Evolutionary conservation across 2,113 vertebrate genomes (phyloP), one percentile per base, ranked within the genome.

Genomic region (Callopanchax toddi): DNA sequence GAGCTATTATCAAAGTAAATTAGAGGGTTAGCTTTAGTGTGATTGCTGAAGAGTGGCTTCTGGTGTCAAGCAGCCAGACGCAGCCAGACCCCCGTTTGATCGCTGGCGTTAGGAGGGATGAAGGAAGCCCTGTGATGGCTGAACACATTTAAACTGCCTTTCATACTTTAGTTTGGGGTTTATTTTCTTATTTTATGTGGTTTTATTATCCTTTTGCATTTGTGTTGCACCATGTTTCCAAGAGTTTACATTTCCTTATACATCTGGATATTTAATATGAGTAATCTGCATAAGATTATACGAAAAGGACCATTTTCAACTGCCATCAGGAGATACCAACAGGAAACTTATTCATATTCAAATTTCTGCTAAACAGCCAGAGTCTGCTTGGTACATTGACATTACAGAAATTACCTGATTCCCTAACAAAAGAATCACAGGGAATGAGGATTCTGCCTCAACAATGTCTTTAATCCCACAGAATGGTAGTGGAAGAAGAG

Each of bases 261-360:
- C 6, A 0, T 32, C 2, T 32, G 29, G 29, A 32, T 9, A 32
- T 8, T 3, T 32, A 6, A 32, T 32, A 32, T 32, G 3, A 32
- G 29, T 57, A 11, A 21, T 43, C 29, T 11, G 17, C 18, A 6
- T 21, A 22, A 34, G 29, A 60, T 56, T 40, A 46, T 43, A 23
- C 51, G 37, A 25, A 40, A 43, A 4, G 60, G 16, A 39, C 3
- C 3, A 42, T 36, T 1, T 39, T 48, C 37, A 61, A 42, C 29
- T 32, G 51, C n/a, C n/a, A n/a, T n/a, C n/a, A n/a, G n/a, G n/a
- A 52, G 22, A 42, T 11, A 0, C 22, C 10, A n/a, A 76, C 3
- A 7, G 18, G 21, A 57, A 58, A 39, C n/a, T 55, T 4, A 25
- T 56, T 63, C 29, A 60, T 22, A 49, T 75, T 59, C 26, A 70